Evolutionary conservation across 2,888 invertebrate species (phyloP).

Genomic region (Sinhomidia bicolor): DNA sequence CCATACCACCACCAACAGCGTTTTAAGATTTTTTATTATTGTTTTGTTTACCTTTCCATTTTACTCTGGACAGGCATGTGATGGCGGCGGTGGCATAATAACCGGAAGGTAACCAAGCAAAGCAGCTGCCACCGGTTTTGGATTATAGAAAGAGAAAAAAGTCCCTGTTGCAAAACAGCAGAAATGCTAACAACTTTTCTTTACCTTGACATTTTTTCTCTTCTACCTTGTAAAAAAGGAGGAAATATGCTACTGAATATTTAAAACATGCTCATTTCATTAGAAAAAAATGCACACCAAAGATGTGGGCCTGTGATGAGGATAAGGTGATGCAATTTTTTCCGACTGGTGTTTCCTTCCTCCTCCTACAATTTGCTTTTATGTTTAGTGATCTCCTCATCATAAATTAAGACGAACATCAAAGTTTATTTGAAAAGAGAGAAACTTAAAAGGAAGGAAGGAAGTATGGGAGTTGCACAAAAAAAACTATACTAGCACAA

Average conservation of each 20-base stretch:
- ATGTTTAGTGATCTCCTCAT: slow-evolving; percentile 44
- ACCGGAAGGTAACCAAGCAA: neutral
- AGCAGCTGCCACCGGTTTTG: neutral
- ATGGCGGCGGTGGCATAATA: neutral
- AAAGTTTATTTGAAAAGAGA: slow-evolving; percentile 16
- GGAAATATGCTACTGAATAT: neutral
- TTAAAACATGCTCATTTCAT: neutral
- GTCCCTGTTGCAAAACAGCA: neutral
- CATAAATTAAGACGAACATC: slow-evolving; percentile 60
- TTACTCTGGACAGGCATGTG: neutral
- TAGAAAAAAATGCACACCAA: neutral
- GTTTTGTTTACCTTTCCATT: neutral
- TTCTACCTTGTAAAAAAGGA: neutral
- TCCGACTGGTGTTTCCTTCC: neutral
- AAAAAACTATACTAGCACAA: neutral
- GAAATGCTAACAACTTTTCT: neutral
- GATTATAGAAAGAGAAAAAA: neutral
- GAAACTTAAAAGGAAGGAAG: neutral
- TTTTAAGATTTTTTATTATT: neutral
- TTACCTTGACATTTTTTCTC: slow-evolving; percentile 5
- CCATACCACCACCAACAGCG: neutral
- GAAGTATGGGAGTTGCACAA: neutral
- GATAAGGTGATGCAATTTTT: neutral
- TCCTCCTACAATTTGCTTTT: slow-evolving; percentile 32
- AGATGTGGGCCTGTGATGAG: too few species aligned